phyloP scores from a whole-genome alignment of 2,888 invertebrate species.

The Mythimna vitellina region DNA sequence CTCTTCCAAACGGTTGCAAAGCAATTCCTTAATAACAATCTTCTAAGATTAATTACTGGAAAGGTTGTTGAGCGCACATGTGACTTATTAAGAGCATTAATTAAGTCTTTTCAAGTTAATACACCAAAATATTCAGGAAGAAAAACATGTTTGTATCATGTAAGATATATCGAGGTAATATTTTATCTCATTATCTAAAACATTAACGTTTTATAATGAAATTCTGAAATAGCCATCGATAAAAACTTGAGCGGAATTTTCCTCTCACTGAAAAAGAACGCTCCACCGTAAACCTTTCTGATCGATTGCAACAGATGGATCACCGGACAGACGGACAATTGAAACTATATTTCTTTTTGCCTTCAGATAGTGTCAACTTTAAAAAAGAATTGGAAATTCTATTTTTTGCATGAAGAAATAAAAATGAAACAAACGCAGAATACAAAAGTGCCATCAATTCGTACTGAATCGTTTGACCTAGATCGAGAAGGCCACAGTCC shows the following conservation, averaged over 20 bases:
- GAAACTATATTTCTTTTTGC: slow-evolving; percentile 44
- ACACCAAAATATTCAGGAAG: slow-evolving; percentile 11
- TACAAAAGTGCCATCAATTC: slow-evolving; percentile 87
- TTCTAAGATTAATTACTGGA: slow-evolving; percentile 49
- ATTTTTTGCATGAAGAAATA: slow-evolving; percentile 65
- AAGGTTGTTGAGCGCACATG: slow-evolving; percentile 51
- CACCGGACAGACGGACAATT: slow-evolving; percentile 33
- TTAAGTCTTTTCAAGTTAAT: slow-evolving; percentile 48
- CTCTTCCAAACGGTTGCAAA: slow-evolving; percentile 44
- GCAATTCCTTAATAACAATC: slow-evolving; percentile 47
- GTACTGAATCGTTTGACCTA: slow-evolving; percentile 87
- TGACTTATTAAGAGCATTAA: slow-evolving; percentile 57
- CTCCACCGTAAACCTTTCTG: slow-evolving; percentile 21
- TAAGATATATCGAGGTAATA: not conserved
- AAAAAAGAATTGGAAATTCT: slow-evolving; percentile 42
- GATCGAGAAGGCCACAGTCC: slow-evolving; percentile 87
- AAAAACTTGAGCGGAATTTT: slow-evolving; percentile 18
- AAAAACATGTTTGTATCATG: not conserved
- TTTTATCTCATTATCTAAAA: not conserved
- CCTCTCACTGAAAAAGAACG: slow-evolving; percentile 27
- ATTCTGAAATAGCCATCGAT: slow-evolving; percentile 11
- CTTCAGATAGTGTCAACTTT: slow-evolving; percentile 19
- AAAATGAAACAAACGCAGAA: slow-evolving; percentile 79
- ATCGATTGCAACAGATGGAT: slow-evolving; percentile 47
- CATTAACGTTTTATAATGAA: not conserved